Conservation (phyloP, 1,140 invertebrate species). For the Ctenoplectra terminalis region DNA sequence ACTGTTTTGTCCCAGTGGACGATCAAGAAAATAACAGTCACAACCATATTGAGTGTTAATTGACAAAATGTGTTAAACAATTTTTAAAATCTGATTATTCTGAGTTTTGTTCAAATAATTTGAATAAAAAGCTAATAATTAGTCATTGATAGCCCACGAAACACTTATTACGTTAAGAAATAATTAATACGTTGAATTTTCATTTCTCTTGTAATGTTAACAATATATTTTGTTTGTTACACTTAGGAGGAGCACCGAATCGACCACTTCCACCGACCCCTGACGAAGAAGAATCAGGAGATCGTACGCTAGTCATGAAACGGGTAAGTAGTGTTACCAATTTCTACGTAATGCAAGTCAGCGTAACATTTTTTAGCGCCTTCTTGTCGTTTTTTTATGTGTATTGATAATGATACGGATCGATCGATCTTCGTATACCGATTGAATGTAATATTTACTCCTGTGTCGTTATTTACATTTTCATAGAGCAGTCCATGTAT, state of each 20-base stretch:
- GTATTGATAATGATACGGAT: conserved; percentile 57
- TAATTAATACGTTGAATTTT: too few relatives aligned
- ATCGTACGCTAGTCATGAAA: conserved; percentile 94
- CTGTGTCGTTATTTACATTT: conserved; percentile 56
- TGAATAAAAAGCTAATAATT: too few relatives aligned
- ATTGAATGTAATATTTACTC: conserved; percentile 64
- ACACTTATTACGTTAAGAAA: too few relatives aligned
- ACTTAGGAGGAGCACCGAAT: conserved; percentile 90
- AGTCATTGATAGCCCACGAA: too few relatives aligned
- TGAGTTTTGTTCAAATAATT: too few relatives aligned
- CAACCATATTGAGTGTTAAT: too few relatives aligned
- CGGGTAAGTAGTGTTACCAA: conserved; percentile 86
- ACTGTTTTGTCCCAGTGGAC: too few relatives aligned
- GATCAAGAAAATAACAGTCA: too few relatives aligned
- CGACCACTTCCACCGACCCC: conserved; percentile 96
- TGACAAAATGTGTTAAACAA: too few relatives aligned
- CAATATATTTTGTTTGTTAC: conserved; percentile 9
- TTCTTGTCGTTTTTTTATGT: conserved; percentile 50
- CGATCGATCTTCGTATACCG: conserved; percentile 53
- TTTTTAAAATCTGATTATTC: too few relatives aligned
- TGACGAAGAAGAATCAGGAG: conserved; percentile 93
- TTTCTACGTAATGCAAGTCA: conserved; percentile 63
- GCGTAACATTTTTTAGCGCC: conserved; percentile 60
- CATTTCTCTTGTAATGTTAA: neutral
- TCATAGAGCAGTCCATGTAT: conserved; percentile 54